These are phyloP conservation scores for Cyaniris semiargus DNA, from an alignment of 2,888 invertebrate species.

Conservation along the genomic window DNA sequence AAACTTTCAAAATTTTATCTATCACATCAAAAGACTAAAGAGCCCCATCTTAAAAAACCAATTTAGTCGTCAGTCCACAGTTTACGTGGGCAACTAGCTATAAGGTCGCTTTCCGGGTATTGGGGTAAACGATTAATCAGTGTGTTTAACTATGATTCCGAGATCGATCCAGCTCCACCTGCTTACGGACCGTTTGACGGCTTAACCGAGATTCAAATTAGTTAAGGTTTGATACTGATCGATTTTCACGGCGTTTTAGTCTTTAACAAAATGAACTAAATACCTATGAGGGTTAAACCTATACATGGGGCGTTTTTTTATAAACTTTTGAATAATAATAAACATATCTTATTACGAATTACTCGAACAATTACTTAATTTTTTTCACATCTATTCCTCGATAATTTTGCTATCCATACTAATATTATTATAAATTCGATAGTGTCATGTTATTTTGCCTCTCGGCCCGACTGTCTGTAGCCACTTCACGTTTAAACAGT, in stretches of 20 bases:
- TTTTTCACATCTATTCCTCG: too few relatives aligned
- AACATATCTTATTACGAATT: too few relatives aligned
- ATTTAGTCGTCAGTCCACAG: not conserved
- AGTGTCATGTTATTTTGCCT: too few relatives aligned
- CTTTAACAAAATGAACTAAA: not conserved
- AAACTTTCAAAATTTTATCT: too few relatives aligned
- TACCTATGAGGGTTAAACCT: not conserved
- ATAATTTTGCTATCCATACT: too few relatives aligned
- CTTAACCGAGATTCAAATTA: not conserved
- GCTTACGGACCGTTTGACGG: not conserved
- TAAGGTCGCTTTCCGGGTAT: not conserved
- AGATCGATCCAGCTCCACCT: not conserved
- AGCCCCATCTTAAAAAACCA: not conserved
- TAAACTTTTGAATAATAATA: too few relatives aligned
- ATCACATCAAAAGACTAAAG: too few relatives aligned
- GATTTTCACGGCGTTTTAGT: not conserved
- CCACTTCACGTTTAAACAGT: too few relatives aligned
- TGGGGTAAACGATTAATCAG: not conserved
- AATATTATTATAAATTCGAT: too few relatives aligned
- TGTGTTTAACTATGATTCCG: constrained; percentile 6
- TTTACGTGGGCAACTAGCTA: not conserved
- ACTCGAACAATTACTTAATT: too few relatives aligned
- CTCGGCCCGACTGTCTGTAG: too few relatives aligned
- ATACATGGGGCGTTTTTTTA: too few relatives aligned
- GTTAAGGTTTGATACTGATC: not conserved